These are phyloP conservation scores for Epistrophella euchroma DNA, from an alignment of 2,888 invertebrate species.

Conservation along the genomic window DNA sequence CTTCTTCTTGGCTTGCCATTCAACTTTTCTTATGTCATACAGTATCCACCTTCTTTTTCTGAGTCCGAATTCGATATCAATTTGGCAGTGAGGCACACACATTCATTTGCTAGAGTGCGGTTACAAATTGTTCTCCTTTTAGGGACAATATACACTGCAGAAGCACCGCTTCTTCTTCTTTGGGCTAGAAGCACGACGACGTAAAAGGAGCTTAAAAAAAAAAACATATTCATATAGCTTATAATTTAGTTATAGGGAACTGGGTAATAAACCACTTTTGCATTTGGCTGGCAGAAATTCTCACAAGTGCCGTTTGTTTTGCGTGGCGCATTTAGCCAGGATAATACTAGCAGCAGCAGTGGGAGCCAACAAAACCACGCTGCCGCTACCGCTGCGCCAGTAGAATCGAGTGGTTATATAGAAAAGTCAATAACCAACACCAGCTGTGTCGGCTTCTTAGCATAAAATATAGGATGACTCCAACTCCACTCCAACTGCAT, in stretches of 20 bases:
- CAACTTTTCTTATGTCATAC: constrained; percentile 3
- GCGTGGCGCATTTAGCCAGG: constrained; percentile 32
- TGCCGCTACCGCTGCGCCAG: neutral
- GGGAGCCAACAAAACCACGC: constrained; percentile 12
- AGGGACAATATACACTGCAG: constrained; percentile 54
- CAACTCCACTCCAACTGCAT: neutral
- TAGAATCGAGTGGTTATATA: neutral
- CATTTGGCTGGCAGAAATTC: constrained; percentile 65
- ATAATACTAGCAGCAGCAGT: constrained; percentile 32
- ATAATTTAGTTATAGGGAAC: constrained; percentile 76
- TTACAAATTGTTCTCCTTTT: constrained; percentile 75
- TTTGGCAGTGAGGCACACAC: constrained; percentile 51
- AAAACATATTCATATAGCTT: constrained; percentile 29
- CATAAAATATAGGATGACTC: constrained; percentile 35
- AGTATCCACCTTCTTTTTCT: constrained; percentile 32
- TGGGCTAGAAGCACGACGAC: constrained; percentile 13
- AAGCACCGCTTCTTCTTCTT: constrained; percentile 36
- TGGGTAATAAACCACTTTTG: constrained; percentile 74
- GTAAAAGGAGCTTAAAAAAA: constrained; percentile 21
- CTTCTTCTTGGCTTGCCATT: constrained; percentile 55
- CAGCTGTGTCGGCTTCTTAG: constrained; percentile 48
- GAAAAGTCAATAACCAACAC: constrained; percentile 46
- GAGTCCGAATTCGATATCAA: constrained; percentile 42
- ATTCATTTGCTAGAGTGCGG: constrained; percentile 65
- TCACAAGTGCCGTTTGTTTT: constrained; percentile 71